Evolutionary conservation across 2,888 invertebrate species (phyloP).

Genomic region (Neelides folsomi): DNA sequence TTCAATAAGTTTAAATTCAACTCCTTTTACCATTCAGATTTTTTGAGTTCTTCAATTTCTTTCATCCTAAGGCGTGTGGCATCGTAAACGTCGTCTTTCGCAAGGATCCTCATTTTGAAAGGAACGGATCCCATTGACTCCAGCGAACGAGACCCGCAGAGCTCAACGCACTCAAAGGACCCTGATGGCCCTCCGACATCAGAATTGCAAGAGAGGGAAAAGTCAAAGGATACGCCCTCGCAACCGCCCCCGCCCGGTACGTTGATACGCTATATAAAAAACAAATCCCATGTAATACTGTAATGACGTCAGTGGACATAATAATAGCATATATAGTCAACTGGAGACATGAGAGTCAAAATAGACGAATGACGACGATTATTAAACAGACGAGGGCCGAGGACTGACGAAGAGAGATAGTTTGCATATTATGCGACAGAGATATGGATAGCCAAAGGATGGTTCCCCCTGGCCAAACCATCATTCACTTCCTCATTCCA

Average conservation of each 20-base stretch:
- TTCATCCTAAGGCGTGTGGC: conserved; percentile 84
- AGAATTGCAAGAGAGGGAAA: conserved; percentile 61
- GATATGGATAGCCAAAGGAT: too few species aligned
- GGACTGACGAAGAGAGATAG: too few species aligned
- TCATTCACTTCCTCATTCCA: too few species aligned
- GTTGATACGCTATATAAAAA: conserved; percentile 30
- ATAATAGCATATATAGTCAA: too few species aligned
- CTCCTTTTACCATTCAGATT: conserved; percentile 67
- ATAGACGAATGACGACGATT: too few species aligned
- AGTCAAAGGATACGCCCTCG: conserved; percentile 46
- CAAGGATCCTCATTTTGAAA: conserved; percentile 79
- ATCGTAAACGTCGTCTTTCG: conserved; percentile 91
- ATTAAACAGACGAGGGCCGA: too few species aligned
- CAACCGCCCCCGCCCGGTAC: conserved; percentile 7
- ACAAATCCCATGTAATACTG: neutral
- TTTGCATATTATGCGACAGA: too few species aligned
- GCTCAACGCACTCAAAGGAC: conserved; percentile 81
- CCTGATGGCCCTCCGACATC: conserved; percentile 76
- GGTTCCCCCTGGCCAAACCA: too few species aligned
- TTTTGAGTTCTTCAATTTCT: conserved; percentile 77
- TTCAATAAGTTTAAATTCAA: too few species aligned
- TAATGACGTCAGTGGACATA: too few species aligned
- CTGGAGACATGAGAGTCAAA: too few species aligned
- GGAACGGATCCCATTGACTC: conserved; percentile 74
- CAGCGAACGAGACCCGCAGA: conserved; percentile 51